phyloP scores from a whole-genome alignment of 1,140 invertebrate genomes.

The Popillia japonica region DNA sequence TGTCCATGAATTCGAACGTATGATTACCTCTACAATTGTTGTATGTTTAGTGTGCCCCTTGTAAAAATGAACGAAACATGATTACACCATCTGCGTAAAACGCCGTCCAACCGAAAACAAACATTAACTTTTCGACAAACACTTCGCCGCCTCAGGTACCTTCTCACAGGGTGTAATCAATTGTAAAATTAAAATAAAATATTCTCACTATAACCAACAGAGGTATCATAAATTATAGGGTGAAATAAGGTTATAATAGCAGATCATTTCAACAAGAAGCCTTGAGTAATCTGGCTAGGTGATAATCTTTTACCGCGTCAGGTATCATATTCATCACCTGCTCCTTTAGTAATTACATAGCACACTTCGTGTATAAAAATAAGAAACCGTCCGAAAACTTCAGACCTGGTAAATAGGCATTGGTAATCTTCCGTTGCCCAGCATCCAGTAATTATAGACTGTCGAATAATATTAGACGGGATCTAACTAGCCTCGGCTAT shows the following conservation, averaged over 20 bases:
- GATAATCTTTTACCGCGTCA: conserved; percentile 21
- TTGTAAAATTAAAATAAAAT: conserved; percentile 30
- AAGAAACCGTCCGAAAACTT: background rate
- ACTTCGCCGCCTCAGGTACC: background rate
- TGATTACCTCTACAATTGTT: background rate
- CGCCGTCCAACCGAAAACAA: background rate
- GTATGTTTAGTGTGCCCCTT: background rate
- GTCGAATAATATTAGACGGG: background rate
- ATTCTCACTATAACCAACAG: conserved; percentile 24
- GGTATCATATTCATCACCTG: conserved; percentile 24
- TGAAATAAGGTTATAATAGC: background rate
- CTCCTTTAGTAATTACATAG: conserved; percentile 12
- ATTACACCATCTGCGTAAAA: conserved; percentile 10
- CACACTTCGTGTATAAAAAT: conserved; percentile 11
- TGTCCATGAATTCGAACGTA: no score
- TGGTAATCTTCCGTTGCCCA: background rate
- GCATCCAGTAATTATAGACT: background rate
- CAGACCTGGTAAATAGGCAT: background rate
- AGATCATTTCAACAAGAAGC: background rate
- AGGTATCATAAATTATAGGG: conserved; percentile 29
- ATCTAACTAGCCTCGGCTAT: background rate
- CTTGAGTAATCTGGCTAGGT: conserved; percentile 12
- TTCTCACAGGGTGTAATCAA: background rate
- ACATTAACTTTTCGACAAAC: conserved; percentile 6
- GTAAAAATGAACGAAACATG: background rate